Evolutionary conservation across 1,140 invertebrate species (phyloP).

Genomic region (Trinorchestia longiramus): DNA sequence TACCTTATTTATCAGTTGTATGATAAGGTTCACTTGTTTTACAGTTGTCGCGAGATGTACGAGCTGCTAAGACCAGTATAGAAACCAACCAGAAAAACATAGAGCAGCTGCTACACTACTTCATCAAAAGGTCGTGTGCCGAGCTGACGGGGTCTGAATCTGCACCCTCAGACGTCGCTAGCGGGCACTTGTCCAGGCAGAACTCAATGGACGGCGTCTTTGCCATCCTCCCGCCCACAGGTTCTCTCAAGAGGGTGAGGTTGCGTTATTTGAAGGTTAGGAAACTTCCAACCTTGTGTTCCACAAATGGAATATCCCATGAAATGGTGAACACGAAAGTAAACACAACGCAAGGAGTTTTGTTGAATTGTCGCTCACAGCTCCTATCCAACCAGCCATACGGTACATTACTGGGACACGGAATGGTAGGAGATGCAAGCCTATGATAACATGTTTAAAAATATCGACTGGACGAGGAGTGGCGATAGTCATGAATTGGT

Average conservation of each 20-base stretch:
- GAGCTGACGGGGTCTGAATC: background rate
- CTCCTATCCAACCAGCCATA: no score
- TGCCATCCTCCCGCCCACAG: background rate
- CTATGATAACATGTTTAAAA: no score
- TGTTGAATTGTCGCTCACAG: no score
- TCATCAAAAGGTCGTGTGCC: background rate
- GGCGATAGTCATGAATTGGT: no score
- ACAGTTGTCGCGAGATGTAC: background rate
- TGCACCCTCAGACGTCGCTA: background rate
- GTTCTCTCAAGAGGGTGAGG: background rate
- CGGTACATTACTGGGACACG: no score
- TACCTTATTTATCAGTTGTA: no score
- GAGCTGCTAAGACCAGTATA: background rate
- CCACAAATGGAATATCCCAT: no score
- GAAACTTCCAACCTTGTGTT: no score
- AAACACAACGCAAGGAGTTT: no score
- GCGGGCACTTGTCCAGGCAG: background rate
- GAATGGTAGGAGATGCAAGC: no score
- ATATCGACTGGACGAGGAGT: no score
- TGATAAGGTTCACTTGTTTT: background rate
- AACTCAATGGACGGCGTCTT: conserved; percentile 29
- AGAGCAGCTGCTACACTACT: conserved; percentile 16
- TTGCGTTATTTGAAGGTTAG: background rate
- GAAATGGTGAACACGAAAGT: no score
- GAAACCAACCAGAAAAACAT: background rate